These are phyloP conservation scores for Conger conger DNA, from an alignment of 2,113 vertebrate genomes.

Conservation along the genomic window DNA sequence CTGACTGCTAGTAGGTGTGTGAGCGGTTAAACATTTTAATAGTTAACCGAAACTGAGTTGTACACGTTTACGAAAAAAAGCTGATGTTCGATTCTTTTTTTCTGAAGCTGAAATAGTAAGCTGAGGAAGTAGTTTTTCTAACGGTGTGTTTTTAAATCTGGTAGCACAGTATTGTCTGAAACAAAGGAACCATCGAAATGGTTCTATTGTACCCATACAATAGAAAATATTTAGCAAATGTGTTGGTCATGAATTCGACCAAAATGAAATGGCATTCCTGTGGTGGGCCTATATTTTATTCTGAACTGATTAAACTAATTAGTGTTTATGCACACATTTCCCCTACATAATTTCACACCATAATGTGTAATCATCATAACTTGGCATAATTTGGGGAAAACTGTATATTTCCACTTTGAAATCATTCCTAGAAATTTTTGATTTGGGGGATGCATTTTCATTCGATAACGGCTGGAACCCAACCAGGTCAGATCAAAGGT, in stretches of 20 bases:
- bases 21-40: too few relatives aligned
- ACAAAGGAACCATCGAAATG: not conserved
- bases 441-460: not conserved
- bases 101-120: too few relatives aligned
- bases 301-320: not conserved
- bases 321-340: not conserved
- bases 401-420: not conserved
- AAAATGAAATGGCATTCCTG: not conserved
- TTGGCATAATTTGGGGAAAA: not conserved
- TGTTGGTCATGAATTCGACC: not conserved
- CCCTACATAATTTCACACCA: constrained; percentile 9
- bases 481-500: not conserved
- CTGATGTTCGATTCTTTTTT: too few relatives aligned
- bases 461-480: not conserved
- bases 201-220: not conserved
- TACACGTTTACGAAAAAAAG: too few relatives aligned
- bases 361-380: not conserved
- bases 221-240: not conserved
- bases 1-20: too few relatives aligned
- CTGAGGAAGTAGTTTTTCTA: not conserved
- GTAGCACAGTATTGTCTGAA: constrained; percentile 4
- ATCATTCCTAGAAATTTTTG: not conserved
- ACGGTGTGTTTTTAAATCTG: not conserved
- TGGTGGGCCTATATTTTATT: not conserved
- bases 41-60: too few relatives aligned